A percentile compares a stretch with the other conserved stretches of the same genome.
Conservation (phyloP, 2,888 invertebrate genomes). For the Disparrhopalites patrizii region DNA sequence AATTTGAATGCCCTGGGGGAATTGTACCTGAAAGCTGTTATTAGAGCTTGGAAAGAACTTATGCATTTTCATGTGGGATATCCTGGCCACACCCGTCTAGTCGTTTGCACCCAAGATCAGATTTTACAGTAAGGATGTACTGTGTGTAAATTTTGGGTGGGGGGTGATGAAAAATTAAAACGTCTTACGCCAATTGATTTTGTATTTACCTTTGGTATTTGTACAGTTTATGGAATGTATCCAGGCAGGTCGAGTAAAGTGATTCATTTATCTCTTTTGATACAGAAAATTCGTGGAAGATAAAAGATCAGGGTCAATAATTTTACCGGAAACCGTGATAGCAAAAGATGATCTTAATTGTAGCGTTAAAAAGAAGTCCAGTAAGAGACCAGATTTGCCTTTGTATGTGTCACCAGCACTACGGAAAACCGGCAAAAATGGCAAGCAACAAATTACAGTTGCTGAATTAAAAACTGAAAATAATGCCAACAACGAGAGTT, state of each 20-base stretch:
- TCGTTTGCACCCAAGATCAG: constrained; percentile 23
- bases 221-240: background rate
- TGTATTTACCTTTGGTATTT: background rate
- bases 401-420: constrained; percentile 17
- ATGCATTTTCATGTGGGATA: constrained; percentile 17
- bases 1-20: constrained; percentile 20
- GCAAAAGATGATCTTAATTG: background rate
- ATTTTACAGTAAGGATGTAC: constrained; percentile 9
- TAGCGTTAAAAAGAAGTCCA: background rate
- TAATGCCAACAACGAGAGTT: background rate
- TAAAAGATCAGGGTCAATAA: background rate
- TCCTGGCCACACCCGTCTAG: constrained; percentile 3
- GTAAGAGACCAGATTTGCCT: constrained; percentile 15
- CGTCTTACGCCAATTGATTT: too few species aligned
- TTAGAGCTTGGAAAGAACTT: constrained; percentile 10
- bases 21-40: constrained; percentile 11
- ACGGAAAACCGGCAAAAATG: background rate
- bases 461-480: background rate
- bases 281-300: constrained; percentile 19
- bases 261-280: background rate
- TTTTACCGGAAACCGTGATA: background rate
- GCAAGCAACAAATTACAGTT: background rate
- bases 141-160: too few species aligned
- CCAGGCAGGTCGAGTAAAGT: background rate
- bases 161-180: too few species aligned